Percentiles rank a stretch among this genome's conserved stretches.
These are phyloP conservation scores for Megalops cyprinoides DNA, from an alignment of 2,797 vertebrate genomes.

Conservation along the genomic window DNA sequence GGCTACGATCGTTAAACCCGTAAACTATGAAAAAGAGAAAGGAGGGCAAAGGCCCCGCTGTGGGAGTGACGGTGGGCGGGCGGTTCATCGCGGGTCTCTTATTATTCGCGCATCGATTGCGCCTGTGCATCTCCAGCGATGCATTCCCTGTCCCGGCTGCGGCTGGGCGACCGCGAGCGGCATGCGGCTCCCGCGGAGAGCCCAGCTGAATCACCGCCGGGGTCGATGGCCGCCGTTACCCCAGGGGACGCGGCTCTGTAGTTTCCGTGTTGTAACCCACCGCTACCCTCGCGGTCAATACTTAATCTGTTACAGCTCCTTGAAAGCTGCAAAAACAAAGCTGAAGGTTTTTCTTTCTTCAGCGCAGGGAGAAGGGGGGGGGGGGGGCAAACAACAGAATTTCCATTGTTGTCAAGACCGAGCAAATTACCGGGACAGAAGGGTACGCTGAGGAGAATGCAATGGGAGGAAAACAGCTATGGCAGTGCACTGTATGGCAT, in stretches of 20 bases:
- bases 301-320: slow-evolving; percentile 79
- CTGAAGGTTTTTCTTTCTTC: not conserved
- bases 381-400: not conserved
- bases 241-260: slow-evolving; percentile 67
- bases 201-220: slow-evolving; percentile 5
- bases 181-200: slow-evolving; percentile 70
- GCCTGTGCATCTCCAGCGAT: slow-evolving; percentile 53
- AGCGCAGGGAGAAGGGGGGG: not conserved
- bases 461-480: no score
- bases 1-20: no score
- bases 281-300: slow-evolving; percentile 71
- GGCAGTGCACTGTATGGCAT: not conserved
- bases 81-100: not conserved
- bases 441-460: not conserved
- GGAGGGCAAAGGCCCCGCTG: no score
- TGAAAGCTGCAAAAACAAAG: slow-evolving; percentile 67
- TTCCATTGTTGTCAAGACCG: not conserved
- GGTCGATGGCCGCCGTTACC: slow-evolving; percentile 66
- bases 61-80: not conserved
- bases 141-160: slow-evolving; percentile 66
- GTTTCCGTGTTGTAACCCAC: slow-evolving; percentile 74
- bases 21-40: no score
- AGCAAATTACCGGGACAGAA: not conserved
- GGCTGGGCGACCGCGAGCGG: slow-evolving; percentile 70
- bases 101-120: not conserved